Conservation (phyloP, 1,140 invertebrate species). For the Cotesia vestalis region DNA sequence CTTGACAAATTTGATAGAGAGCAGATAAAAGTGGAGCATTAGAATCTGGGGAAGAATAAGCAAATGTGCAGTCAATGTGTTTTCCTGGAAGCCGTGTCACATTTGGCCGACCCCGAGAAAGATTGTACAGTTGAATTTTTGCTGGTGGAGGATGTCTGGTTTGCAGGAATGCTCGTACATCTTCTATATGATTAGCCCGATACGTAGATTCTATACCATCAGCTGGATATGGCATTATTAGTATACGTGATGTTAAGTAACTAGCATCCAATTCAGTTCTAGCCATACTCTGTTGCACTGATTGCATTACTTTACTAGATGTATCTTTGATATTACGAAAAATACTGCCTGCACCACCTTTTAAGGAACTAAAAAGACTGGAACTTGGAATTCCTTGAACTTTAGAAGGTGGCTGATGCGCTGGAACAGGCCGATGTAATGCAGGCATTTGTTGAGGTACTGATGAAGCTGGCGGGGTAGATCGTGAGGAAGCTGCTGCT, state of each 20-base stretch:
- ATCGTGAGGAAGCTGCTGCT: slow-evolving; percentile 53
- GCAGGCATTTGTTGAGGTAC: slow-evolving; percentile 42
- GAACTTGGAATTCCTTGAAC: slow-evolving; percentile 50
- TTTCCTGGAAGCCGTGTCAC: slow-evolving; percentile 62
- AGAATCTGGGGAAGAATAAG: slow-evolving; percentile 69
- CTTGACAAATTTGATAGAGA: slow-evolving; percentile 83
- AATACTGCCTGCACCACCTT: slow-evolving; percentile 84
- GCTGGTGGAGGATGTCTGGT: slow-evolving; percentile 75
- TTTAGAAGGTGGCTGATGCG: slow-evolving; percentile 44
- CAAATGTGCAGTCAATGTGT: slow-evolving; percentile 74
- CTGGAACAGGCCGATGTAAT: slow-evolving; percentile 46
- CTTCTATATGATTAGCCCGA: slow-evolving; percentile 92
- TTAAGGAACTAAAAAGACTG: slow-evolving; percentile 82
- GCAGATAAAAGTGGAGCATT: slow-evolving; percentile 80
- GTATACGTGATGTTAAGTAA: slow-evolving; percentile 87
- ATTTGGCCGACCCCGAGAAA: slow-evolving; percentile 71
- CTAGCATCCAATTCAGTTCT: slow-evolving; percentile 88
- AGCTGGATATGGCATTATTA: slow-evolving; percentile 93
- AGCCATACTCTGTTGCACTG: slow-evolving; percentile 91
- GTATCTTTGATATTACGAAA: slow-evolving; percentile 96
- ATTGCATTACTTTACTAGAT: slow-evolving; percentile 95
- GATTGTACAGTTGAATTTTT: slow-evolving; percentile 84
- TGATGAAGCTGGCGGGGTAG: slow-evolving; percentile 39
- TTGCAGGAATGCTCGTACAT: slow-evolving; percentile 81
- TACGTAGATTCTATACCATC: slow-evolving; percentile 94